Percentiles rank a stretch among this genome's conserved stretches.
phyloP scores from a whole-genome alignment of 2,888 invertebrate species.

The Apamea epomidion region DNA sequence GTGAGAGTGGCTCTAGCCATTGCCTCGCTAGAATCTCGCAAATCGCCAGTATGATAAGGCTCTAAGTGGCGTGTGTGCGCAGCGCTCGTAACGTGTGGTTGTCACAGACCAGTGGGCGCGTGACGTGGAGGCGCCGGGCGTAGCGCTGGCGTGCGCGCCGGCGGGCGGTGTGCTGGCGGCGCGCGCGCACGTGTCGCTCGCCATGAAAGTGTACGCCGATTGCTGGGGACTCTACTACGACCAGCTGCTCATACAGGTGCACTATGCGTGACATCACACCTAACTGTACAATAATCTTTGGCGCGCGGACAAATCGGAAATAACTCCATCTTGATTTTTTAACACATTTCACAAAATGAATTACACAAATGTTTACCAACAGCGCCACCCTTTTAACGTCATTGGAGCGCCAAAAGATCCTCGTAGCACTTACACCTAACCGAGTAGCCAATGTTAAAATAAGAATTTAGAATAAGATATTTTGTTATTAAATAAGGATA shows the following conservation, averaged over 20 bases:
- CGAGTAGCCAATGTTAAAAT: too few relatives aligned
- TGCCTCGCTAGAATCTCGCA: background rate
- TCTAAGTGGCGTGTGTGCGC: background rate
- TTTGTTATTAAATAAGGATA: too few relatives aligned
- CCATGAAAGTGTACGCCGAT: conserved; percentile 77
- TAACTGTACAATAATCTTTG: too few relatives aligned
- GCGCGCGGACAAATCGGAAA: background rate
- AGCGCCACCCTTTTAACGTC: background rate
- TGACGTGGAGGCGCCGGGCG: conserved; percentile 70
- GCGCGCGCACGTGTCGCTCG: conserved; percentile 56
- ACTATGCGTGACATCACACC: background rate
- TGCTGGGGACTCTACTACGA: conserved; percentile 83
- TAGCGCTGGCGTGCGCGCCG: conserved; percentile 71
- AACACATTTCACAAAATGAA: background rate
- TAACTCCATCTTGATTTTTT: background rate
- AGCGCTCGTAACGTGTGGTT: background rate
- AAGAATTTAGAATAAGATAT: too few relatives aligned
- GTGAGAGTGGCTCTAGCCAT: background rate
- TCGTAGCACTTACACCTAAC: background rate
- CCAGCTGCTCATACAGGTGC: conserved; percentile 80
- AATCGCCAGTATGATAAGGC: background rate
- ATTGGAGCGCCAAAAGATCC: background rate
- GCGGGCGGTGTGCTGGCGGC: conserved; percentile 64
- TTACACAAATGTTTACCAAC: background rate
- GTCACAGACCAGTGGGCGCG: conserved; percentile 73